Percentiles rank a stretch among this genome's conserved stretches.
phyloP scores from a whole-genome alignment of 2,113 vertebrate species.

The Amblyopsis rosae region DNA sequence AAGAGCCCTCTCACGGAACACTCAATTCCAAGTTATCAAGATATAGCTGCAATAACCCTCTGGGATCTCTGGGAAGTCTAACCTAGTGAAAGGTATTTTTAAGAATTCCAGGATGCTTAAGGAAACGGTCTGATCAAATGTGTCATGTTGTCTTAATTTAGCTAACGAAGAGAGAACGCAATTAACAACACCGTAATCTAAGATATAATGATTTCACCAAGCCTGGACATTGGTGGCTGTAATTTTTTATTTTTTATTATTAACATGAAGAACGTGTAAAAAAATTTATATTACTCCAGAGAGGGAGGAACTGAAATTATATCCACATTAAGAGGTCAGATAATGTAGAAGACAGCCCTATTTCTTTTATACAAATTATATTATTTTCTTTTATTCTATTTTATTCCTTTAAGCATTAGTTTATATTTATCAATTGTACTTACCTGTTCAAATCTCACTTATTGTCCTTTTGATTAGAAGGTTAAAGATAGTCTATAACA shows the following conservation, averaged over 20 bases:
- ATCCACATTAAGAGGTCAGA: no score
- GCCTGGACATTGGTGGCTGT: no score
- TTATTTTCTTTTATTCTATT: background rate
- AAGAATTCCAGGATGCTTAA: no score
- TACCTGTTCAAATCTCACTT: slow-evolving; percentile 20
- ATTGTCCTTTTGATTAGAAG: background rate
- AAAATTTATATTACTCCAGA: no score
- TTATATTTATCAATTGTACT: background rate
- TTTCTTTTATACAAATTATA: background rate
- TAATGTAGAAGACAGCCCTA: background rate
- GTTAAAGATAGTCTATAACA: slow-evolving; percentile 22
- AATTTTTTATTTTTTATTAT: no score
- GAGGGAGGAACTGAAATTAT: no score
- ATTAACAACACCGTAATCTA: no score
- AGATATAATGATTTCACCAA: no score
- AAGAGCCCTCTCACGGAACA: slow-evolving; percentile 30
- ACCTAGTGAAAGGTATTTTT: background rate
- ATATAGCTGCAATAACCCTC: slow-evolving; percentile 39
- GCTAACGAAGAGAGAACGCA: no score
- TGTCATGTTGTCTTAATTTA: no score
- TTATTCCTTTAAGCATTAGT: background rate
- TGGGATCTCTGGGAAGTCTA: background rate
- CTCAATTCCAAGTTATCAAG: slow-evolving; percentile 37
- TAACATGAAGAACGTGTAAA: no score
- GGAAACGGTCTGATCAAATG: no score